phyloP scores from a whole-genome alignment of 2,797 vertebrate genomes.

The Chromobotia macracanthus region DNA sequence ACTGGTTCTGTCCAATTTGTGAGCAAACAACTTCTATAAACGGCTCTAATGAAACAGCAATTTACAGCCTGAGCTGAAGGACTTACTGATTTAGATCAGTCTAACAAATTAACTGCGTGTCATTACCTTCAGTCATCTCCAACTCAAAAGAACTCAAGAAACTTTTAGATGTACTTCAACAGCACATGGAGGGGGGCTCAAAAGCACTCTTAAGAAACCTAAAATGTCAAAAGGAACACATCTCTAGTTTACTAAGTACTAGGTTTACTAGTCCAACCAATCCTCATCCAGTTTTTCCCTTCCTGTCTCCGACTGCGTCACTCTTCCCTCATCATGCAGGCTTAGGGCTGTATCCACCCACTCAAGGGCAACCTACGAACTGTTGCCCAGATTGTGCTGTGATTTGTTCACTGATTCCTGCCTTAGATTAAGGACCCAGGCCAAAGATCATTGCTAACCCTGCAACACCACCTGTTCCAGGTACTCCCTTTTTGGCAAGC shows the following conservation, averaged over 20 bases:
- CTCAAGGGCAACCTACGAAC: background rate
- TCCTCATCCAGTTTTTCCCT: background rate
- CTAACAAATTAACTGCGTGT: background rate
- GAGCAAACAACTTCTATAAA: background rate
- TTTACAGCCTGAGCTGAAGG: background rate
- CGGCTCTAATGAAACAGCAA: background rate
- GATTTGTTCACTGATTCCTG: slow-evolving; percentile 20
- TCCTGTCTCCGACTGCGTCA: background rate
- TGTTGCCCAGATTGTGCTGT: slow-evolving; percentile 6
- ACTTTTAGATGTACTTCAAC: background rate
- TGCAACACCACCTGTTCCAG: slow-evolving; percentile 30
- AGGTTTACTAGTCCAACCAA: background rate
- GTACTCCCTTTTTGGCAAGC: slow-evolving; percentile 27
- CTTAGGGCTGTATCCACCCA: background rate
- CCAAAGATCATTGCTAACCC: slow-evolving; percentile 19
- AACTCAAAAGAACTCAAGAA: no score
- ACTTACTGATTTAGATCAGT: background rate
- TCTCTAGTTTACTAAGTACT: no score
- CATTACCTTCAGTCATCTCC: no score
- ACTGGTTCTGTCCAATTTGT: background rate
- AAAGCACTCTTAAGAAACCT: background rate
- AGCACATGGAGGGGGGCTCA: background rate
- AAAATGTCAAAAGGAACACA: background rate
- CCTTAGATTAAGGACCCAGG: slow-evolving; percentile 2
- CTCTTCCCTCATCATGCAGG: slow-evolving; percentile 3